A percentile compares a stretch with the other conserved stretches of the same genome.
Conservation (phyloP, 2,797 vertebrate genomes). For the Chloroceryle inda region DNA sequence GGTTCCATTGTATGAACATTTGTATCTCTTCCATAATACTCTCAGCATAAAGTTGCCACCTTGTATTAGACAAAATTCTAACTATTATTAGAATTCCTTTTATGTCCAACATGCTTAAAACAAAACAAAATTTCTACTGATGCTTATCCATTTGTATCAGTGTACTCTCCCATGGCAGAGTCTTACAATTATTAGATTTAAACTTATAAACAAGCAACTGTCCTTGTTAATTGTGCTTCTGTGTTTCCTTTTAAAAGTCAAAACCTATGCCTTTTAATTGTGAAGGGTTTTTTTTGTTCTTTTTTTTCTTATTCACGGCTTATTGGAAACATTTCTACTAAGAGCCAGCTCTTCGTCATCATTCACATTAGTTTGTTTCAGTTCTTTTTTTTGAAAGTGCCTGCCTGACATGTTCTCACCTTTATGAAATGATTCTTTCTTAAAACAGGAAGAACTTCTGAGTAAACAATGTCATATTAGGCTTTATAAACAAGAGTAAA, state of each 20-base stretch:
- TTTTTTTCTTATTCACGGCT: not conserved
- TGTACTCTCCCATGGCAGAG: not conserved
- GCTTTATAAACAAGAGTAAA: not conserved
- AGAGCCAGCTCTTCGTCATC: not conserved
- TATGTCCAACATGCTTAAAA: not conserved
- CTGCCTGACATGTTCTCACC: not conserved
- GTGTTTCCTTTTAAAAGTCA: not conserved
- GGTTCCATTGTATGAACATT: not conserved
- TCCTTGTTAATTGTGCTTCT: not conserved
- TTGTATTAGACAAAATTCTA: not conserved
- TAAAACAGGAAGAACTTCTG: conserved; percentile 22
- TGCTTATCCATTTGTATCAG: not conserved
- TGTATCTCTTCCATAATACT: not conserved
- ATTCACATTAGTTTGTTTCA: not conserved
- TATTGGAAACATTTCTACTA: not conserved
- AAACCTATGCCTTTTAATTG: not conserved
- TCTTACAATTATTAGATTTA: not conserved
- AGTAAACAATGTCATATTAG: not conserved
- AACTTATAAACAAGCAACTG: not conserved
- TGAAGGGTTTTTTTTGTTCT: fast-evolving
- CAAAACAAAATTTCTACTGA: not conserved
- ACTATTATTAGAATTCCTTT: not conserved
- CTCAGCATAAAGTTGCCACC: not conserved
- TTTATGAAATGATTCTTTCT: not conserved
- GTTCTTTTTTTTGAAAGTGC: not conserved